Evolutionary conservation across 92 coral and sea anemone genomes (phyloP), one percentile per base, ranked within the genome.

Genomic region (Palythoa grandiflora): DNA sequence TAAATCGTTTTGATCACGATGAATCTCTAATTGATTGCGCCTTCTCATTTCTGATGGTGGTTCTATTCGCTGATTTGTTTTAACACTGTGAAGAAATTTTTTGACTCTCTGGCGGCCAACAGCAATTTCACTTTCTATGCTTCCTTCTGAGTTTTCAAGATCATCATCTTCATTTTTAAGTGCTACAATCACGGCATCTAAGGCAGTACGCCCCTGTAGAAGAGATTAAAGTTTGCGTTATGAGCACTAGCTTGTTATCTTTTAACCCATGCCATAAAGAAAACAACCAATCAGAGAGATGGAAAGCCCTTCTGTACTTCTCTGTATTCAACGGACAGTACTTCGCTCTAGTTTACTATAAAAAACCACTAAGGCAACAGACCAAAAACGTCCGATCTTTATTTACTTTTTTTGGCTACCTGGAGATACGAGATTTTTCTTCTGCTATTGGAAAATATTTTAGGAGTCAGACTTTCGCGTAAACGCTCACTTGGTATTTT

Each of bases 151-250:
- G 75, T 48, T 81, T 38, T 81, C 86, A 28, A 81, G 75, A 40
- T 89, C 91, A 61, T 77, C 84, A 17, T 90, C 94, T 20, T 81
- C 98, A 59, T 80, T 61, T 59, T 68, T 90, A 20, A 90, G 94
- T 16, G 93, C 86, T 55, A 81, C 79, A 37, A 90, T 70, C 37
- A 96, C 93, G 12, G 91, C 91, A 84, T 94, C 98, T 79, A 97
- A 91, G 1, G 99, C 85, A 13, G 99, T 95, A 15, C 81, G 87
- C 8, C 96, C 98, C 98, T 96, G 38, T 50, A 60, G 68, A 87
- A 15, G 59, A 47, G 47, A 93, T n/a, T 5, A 73, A 53, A 28
- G 50, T 44, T 44, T 44, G 50, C 6, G 50, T 44, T 44, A 44
- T 5, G 50, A 44, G 50, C 50, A 44, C 7, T 8, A 44, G 50